Conservation (phyloP, 2,888 invertebrate genomes). For the Thymelicus sylvestris region DNA sequence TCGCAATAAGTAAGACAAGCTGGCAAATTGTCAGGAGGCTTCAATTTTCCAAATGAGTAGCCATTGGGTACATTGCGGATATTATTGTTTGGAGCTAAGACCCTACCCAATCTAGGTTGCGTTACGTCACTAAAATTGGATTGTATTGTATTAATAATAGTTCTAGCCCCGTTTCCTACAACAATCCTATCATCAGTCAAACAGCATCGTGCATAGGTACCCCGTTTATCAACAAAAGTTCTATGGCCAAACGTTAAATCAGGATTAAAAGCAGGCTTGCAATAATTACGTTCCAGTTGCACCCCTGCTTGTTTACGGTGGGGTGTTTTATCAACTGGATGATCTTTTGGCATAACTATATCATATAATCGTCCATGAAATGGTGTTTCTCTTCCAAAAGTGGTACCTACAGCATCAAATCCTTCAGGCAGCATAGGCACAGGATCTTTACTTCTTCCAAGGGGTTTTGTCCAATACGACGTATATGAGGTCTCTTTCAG, state of each 20-base stretch:
- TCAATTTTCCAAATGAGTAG: constrained; percentile 75
- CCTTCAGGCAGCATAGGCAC: constrained; percentile 72
- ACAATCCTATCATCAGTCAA: constrained; percentile 64
- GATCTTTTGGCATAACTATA: constrained; percentile 67
- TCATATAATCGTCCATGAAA: constrained; percentile 65
- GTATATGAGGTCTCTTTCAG: constrained; percentile 66
- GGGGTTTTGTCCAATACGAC: constrained; percentile 69
- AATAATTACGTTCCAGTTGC: constrained; percentile 64
- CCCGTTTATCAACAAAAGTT: constrained; percentile 73
- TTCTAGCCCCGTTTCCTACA: constrained; percentile 63
- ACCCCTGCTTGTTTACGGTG: constrained; percentile 53
- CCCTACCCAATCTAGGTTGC: constrained; percentile 66
- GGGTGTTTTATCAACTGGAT: constrained; percentile 63
- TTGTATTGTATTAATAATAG: constrained; percentile 67
- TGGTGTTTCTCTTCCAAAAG: constrained; percentile 64
- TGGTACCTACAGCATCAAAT: constrained; percentile 58
- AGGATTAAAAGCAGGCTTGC: constrained; percentile 68
- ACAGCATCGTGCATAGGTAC: constrained; percentile 75
- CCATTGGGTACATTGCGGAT: constrained; percentile 72
- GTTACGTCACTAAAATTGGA: constrained; percentile 65
- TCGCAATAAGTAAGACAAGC: constrained; percentile 71
- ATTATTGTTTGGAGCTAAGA: constrained; percentile 78
- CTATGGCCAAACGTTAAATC: constrained; percentile 74
- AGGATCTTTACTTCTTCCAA: constrained; percentile 61
- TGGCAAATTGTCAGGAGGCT: constrained; percentile 69